Evolutionary conservation across 2,888 invertebrate genomes (phyloP), one percentile per base, ranked within the genome.

Genomic region (Agelastica alni): DNA sequence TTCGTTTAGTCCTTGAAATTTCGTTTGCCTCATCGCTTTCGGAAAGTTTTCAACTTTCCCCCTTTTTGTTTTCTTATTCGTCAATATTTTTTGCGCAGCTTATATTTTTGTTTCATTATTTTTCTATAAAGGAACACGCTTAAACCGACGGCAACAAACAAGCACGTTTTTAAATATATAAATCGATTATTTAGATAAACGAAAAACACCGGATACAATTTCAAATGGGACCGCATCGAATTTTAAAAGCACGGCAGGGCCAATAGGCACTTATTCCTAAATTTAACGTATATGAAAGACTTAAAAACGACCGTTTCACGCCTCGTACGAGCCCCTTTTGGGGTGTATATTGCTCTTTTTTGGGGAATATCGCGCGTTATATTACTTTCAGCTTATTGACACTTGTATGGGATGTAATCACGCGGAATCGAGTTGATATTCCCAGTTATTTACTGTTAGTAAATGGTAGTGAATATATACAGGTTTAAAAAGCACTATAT

Each of bases 221-320:
- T 26, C 7, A 26, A 26, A 9, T 26, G 9, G n/a, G 9, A 26
- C 26, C 26, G 26, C 26, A 0, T 6, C 26, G 26, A 26, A 26
- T 31, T 31, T 26, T 32, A 13, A 32, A 32, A 32, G 32, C 32
- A 32, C 4, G 7, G 32, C 13, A 10, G 12, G n/a, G n/a, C 10
- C 31, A 5, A 31, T 31, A 12, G 31, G 10, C 31, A 12, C 31
- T 32, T 32, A 32, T 12, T 13, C 32, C 4, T 32, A 32, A 32
- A 32, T 32, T 12, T 13, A 12, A 32, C 32, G 32, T 13, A 32
- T 32, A 32, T 32, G 32, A 32, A 32, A 32, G 13, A 32, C 32
- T 32, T 32, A 32, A 32, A 32, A 32, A 32, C 32, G 32, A 32
- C 32, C 32, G 6, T 32, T 32, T 32, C 13, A 32, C 32, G 32